A percentile compares a stretch with the other conserved stretches of the same genome.
These are phyloP conservation scores for Pseudonaja textilis DNA, from an alignment of 2,113 vertebrate species.

Conservation along the genomic window DNA sequence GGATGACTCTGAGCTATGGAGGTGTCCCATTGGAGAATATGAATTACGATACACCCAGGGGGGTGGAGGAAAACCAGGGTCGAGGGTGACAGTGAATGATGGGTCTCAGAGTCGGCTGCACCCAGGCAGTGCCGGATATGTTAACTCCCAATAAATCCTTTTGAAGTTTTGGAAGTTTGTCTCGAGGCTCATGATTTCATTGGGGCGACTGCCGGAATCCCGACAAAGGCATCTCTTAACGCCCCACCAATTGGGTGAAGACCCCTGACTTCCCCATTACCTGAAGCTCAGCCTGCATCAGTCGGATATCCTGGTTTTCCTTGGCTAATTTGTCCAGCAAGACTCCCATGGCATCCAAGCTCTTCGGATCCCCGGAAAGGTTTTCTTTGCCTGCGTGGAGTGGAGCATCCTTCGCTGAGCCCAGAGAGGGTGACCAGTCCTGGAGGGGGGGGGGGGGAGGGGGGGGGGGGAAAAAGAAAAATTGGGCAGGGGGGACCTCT, in stretches of 20 bases:
- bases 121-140: too few relatives aligned
- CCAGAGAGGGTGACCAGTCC: constrained; percentile 21
- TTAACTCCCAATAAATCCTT: too few relatives aligned
- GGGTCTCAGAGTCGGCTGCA: too few relatives aligned
- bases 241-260: neutral
- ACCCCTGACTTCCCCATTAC: constrained; percentile 41
- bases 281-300: constrained; percentile 83
- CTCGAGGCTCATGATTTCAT: too few relatives aligned
- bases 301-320: constrained; percentile 79
- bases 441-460: constrained; percentile 19
- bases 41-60: too few relatives aligned
- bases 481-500: neutral
- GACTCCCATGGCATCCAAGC: constrained; percentile 64
- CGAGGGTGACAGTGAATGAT: too few relatives aligned
- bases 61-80: too few relatives aligned
- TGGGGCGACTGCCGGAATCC: too few relatives aligned
- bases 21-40: too few relatives aligned
- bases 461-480: neutral
- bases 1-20: too few relatives aligned
- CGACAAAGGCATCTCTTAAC: neutral
- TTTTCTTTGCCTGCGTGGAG: neutral
- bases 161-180: too few relatives aligned
- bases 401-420: accelerated
- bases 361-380: neutral
- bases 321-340: constrained; percentile 79